These are phyloP conservation scores for Threskiornis aethiopicus DNA, from an alignment of 2,797 vertebrate genomes.

Conservation along the genomic window DNA sequence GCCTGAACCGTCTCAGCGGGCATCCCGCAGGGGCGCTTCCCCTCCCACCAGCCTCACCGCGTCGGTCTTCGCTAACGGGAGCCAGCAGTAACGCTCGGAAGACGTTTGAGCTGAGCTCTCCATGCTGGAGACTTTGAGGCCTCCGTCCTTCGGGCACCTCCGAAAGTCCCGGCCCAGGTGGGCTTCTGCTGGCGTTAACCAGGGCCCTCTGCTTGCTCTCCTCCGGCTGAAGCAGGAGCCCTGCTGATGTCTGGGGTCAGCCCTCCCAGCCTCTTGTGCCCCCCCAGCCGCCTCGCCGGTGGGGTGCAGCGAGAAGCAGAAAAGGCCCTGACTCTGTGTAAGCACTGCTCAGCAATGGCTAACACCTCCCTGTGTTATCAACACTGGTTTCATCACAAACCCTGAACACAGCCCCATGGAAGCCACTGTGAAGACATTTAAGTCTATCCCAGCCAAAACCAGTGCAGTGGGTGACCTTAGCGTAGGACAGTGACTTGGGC, in stretches of 20 bases:
- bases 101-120: too few species aligned
- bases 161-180: neutral
- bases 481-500: neutral
- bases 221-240: neutral
- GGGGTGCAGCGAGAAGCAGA: too few species aligned
- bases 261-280: neutral
- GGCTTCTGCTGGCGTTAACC: neutral
- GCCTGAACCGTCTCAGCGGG: neutral
- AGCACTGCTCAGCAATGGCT: neutral
- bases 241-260: neutral
- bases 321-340: too few species aligned
- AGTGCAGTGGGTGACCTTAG: neutral
- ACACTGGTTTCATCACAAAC: too few species aligned
- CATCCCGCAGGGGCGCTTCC: neutral
- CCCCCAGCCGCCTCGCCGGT: too few species aligned
- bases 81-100: neutral
- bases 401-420: neutral
- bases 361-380: too few species aligned
- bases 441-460: neutral
- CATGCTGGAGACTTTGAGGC: accelerated
- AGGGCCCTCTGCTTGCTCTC: too few species aligned
- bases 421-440: neutral
- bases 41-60: neutral
- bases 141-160: neutral
- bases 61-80: accelerated